Conservation (phyloP, 1,140 invertebrate genomes). For the Neuroterus valhalla region DNA sequence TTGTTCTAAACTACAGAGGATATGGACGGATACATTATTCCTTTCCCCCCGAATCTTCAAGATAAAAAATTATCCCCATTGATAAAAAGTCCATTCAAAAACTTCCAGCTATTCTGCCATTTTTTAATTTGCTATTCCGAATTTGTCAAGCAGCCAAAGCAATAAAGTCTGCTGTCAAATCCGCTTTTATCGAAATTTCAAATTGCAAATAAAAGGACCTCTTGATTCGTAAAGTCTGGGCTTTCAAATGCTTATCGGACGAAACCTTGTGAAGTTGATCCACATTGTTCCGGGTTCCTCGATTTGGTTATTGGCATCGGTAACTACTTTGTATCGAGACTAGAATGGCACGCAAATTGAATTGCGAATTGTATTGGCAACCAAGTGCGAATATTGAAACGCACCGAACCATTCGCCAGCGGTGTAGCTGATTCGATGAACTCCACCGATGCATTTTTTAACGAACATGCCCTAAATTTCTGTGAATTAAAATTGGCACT, state of each 20-base stretch:
- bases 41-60: too few species aligned
- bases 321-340: slow-evolving; percentile 29
- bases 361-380: slow-evolving; percentile 60
- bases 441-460: slow-evolving; percentile 8
- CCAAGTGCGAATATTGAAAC: slow-evolving; percentile 67
- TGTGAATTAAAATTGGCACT: neutral
- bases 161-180: slow-evolving; percentile 16
- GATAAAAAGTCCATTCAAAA: neutral
- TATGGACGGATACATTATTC: too few species aligned
- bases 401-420: slow-evolving; percentile 60
- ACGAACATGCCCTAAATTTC: neutral
- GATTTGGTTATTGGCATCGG: slow-evolving; percentile 27
- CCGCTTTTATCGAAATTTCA: slow-evolving; percentile 17
- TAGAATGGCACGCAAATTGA: slow-evolving; percentile 53
- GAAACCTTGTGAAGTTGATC: slow-evolving; percentile 28
- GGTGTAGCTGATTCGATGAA: slow-evolving; percentile 61
- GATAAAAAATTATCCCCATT: too few species aligned
- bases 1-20: too few species aligned
- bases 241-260: slow-evolving; percentile 24
- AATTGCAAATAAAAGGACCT: slow-evolving; percentile 23
- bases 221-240: slow-evolving; percentile 25
- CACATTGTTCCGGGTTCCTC: slow-evolving; percentile 13
- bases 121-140: too few species aligned
- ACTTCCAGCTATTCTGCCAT: neutral
- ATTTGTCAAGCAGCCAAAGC: neutral